Evolutionary conservation across 2,113 vertebrate genomes (phyloP).

Genomic region (Phrynosoma blainvillii): DNA sequence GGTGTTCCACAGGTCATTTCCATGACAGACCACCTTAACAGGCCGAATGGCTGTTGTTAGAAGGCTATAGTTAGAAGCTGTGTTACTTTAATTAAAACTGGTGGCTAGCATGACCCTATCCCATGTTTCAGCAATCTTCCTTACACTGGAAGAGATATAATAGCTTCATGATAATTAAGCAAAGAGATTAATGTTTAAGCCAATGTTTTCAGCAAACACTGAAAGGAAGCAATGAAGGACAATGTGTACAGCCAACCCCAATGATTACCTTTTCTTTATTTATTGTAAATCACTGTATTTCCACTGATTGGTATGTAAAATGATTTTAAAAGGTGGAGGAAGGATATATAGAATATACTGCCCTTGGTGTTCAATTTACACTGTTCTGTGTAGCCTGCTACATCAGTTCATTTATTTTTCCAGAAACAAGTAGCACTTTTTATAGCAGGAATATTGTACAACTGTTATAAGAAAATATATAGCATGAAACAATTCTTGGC

Average conservation of each 20-base stretch:
- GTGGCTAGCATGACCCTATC: neutral
- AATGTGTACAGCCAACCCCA: neutral
- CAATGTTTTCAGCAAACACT: neutral
- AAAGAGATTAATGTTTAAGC: neutral
- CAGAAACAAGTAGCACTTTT: slow-evolving; percentile 16
- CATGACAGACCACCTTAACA: neutral
- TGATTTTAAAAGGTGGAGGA: neutral
- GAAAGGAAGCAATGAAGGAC: neutral
- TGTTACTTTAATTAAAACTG: neutral
- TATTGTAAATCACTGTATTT: neutral
- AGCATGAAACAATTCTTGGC: neutral
- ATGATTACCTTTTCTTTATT: neutral
- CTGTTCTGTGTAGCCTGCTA: neutral
- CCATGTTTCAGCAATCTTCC: too few relatives aligned
- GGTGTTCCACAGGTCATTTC: neutral
- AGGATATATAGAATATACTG: neutral
- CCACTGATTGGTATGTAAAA: neutral
- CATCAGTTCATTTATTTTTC: neutral
- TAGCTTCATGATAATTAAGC: neutral
- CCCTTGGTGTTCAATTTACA: neutral
- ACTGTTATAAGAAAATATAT: slow-evolving; percentile 1
- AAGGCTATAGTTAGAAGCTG: neutral
- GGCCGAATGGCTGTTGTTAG: neutral
- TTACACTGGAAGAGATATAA: too few relatives aligned
- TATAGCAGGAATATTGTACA: neutral